Base-by-base conservation (phyloP, 2,113 vertebrate genomes). In the Nyctibius bracteatus region DNA sequence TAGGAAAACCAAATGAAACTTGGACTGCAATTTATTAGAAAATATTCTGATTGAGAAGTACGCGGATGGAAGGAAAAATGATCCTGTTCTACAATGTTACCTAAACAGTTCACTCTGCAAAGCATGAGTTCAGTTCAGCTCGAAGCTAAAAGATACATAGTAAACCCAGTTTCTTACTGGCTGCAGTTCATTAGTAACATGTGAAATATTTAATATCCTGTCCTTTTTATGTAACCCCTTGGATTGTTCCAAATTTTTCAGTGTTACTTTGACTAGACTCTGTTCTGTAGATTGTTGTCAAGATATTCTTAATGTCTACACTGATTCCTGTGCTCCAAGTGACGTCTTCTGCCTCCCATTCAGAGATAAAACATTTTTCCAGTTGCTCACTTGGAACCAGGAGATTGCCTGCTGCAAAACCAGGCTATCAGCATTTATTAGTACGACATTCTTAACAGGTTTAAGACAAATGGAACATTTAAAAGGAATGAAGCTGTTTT, bases 351-450 rank as follows among this genome's bases (percentile, higher is more conserved):
- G 67, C 93, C 52, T 88, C 31, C 49, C 7, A 1, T 95, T 94
- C 6, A 22, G 67, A 94, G 81, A 79, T 61, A 22, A 96, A 91
- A 37, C 44, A 57, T 71, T n/a, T 63, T 88, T 96, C 92, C 52
- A 93, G 21, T 93, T 4, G 0, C 77, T 97, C 22, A 6, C 51
- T 61, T 88, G 83, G 58, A 96, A 78, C 81, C 39, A 35, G 88
- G 68, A 96, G 79, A 94, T 93, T 94, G 71, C 92, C 81, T 90
- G 58, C 88, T 94, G 63, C 86, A 92, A 81, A 94, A 75, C 31
- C 41, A 90, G 22, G 19, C 51, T 63, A 71, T 94, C 93, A 72
- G 54, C 73, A 75, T 95, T 95, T 96, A 93, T 95, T 97, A 96
- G 59, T 77, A 15, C 2, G 33, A 71, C 41, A 65, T 30, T 28